Base-by-base conservation (phyloP, 2,113 vertebrate species). In the Artemisiospiza belli region DNA sequence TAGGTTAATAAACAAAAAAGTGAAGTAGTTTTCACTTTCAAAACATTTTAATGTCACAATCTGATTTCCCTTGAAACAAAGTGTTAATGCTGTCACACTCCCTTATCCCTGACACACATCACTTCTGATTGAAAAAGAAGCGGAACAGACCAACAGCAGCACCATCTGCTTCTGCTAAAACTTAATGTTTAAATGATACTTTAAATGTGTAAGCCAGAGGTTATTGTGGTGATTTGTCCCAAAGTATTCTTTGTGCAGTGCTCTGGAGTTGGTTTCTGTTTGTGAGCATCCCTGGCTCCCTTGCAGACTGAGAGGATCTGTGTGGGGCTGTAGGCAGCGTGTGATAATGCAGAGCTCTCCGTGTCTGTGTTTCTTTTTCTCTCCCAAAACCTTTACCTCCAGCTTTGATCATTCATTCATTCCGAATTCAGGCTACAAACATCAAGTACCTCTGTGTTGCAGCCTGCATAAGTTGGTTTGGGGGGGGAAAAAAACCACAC, bases 41-140 rank as follows among this genome's bases (percentile, higher is more conserved):
- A 39, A 95, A 89, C 19, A 74, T 92, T 94, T 95, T 95, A 83
- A 92, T 96, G 92, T 72, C 57, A 66, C 95, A 61, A 93, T 87
- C 58, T 92, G 74, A 78, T 96, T 95, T 95, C 77, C 76, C 87
- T 87, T 77, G 82, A 90, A 90, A 95, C 44, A 47, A 64, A 73
- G 57, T 46, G 51, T 87, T 93, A 87, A 68, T 86, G 68, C 91
- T 94, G 90, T 92, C 81, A 79, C 62, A n/a, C 81, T 92, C 80
- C 43, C 23, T 88, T 92, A 73, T 74, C 51, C 43, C 37, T 59
- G 51, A 30, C n/a, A 55, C 22, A 17, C 62, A 68, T 87, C 37
- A 73, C 55, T 91, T 85, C 41, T 89, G 54, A 72, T 25, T 43
- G 80, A 64, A 95, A 87, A 87, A 59, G 79, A 62, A 19, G 58